Evolutionary conservation across 2,888 invertebrate species (phyloP).

Genomic region (Drosophila nr. perissopoda): DNA sequence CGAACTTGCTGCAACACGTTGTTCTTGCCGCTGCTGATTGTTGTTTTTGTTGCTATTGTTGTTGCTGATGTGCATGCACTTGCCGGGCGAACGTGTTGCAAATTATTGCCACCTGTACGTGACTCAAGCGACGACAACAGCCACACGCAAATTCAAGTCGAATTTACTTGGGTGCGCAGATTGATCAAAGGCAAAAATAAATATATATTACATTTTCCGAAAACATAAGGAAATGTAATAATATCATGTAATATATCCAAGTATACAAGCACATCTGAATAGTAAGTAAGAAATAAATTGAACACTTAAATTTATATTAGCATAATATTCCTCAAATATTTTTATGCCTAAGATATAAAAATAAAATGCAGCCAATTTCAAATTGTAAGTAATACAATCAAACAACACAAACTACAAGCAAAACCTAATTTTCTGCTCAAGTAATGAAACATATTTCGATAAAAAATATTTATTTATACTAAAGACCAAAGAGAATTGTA

Average conservation of each 20-base stretch:
- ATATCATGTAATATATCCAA: constrained; percentile 1
- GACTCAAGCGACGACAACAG: constrained; percentile 76
- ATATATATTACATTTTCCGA: constrained; percentile 4
- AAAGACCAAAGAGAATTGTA: background rate
- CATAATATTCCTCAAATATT: background rate
- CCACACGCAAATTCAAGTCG: constrained; percentile 41
- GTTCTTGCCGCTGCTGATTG: constrained; percentile 30
- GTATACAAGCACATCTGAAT: background rate
- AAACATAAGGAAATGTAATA: background rate
- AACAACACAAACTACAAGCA: background rate
- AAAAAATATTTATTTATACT: background rate
- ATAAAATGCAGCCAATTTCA: background rate
- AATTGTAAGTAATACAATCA: background rate
- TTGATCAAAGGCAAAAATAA: constrained; percentile 11
- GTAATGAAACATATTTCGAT: background rate
- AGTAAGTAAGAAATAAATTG: background rate
- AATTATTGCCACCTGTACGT: constrained; percentile 84
- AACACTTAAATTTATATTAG: no score
- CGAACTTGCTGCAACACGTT: constrained; percentile 20
- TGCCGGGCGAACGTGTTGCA: constrained; percentile 80
- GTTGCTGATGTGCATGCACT: constrained; percentile 38
- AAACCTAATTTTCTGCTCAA: background rate
- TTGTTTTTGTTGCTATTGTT: constrained; percentile 30
- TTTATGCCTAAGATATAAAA: background rate
- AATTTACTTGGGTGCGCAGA: constrained; percentile 20